Evolutionary conservation across 64 coral and sea anemone species (phyloP), one percentile per base, ranked within the genome.

Genomic region (Montipora sp.): DNA sequence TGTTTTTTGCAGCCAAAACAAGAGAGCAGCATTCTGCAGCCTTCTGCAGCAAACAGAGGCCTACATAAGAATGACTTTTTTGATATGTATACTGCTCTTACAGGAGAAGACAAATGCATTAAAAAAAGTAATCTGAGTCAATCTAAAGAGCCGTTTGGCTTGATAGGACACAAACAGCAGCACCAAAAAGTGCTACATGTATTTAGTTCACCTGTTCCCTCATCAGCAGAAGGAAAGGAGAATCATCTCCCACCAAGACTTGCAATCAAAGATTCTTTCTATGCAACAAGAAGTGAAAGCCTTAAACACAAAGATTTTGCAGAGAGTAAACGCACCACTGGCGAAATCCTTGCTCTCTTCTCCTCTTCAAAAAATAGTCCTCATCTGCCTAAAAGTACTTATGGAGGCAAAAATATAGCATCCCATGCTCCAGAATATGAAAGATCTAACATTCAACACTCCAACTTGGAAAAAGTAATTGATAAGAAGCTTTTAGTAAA

Each of bases 341-440:
- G 45, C 2, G 63, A 85, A 63, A 85, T 85, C 19, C 46, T 85
- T 19, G 82, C 82, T 4, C 18, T 85, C 6, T 85, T 85, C 65
- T 71, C 82, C 3, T 70, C 61, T 16, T 47, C 4, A n/a, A 85
- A 71, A 18, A 48, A 50, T 72, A 71, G 2, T 3, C 63, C 14
- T 2, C 18, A 4, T 12, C 44, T 7, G 36, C 46, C n/a, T 47
- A 85, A 18, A 3, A 8, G 3, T 21, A 5, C 4, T 47, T 4
- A 1, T n/a, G 47, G 0, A 21, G 19, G 46, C 18, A 72, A 1
- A 48, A 8, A 16, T 19, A 16, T 48, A 71, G 14, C n/a, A 5
- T 36, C 46, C 8, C 48, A 43, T 48, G 9, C 27, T 71, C 2
- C 22, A 21, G 21, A 27, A 19, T 16, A 48, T 13, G 63, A 59